Evolutionary conservation across 2,888 invertebrate species (phyloP).

Genomic region (Parapristionchus giblindavisi): DNA sequence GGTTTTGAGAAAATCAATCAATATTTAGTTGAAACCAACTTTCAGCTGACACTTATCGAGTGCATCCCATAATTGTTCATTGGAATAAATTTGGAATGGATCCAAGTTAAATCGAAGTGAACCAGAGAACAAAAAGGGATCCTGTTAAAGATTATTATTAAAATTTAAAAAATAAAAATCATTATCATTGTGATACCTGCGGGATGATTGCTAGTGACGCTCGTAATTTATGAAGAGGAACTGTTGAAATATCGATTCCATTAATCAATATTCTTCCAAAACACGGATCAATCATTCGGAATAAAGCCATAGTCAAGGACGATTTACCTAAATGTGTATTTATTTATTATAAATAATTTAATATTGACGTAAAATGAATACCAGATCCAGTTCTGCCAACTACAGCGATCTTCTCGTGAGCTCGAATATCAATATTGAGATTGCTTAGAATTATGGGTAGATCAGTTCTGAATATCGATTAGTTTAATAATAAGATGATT

Average conservation of each 20-base stretch:
- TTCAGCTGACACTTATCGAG: constrained; percentile 89
- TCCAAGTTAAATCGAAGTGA: constrained; percentile 89
- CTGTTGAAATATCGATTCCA: not conserved
- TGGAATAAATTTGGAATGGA: constrained; percentile 82
- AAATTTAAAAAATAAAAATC: not conserved
- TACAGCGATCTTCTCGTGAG: constrained; percentile 79
- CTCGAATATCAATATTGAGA: not conserved
- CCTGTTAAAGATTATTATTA: constrained; percentile 75
- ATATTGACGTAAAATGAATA: constrained; percentile 24
- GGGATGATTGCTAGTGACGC: constrained; percentile 83
- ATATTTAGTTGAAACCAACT: constrained; percentile 75
- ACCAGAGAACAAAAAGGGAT: constrained; percentile 74
- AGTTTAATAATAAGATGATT: not conserved
- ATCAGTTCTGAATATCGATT: not conserved
- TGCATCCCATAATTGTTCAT: constrained; percentile 86
- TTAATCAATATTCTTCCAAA: not conserved
- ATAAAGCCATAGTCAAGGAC: not conserved
- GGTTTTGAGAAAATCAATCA: not conserved
- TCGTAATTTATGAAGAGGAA: constrained; percentile 85
- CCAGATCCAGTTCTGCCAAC: constrained; percentile 70
- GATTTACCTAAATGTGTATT: not conserved
- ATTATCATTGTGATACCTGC: constrained; percentile 47
- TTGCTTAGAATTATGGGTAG: not conserved
- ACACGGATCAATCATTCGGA: not conserved
- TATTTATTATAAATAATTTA: not conserved